A percentile compares a stretch with the other conserved stretches of the same genome.
These are phyloP conservation scores for Nixonia krombeini DNA, from an alignment of 1,140 invertebrate genomes.

Conservation along the genomic window DNA sequence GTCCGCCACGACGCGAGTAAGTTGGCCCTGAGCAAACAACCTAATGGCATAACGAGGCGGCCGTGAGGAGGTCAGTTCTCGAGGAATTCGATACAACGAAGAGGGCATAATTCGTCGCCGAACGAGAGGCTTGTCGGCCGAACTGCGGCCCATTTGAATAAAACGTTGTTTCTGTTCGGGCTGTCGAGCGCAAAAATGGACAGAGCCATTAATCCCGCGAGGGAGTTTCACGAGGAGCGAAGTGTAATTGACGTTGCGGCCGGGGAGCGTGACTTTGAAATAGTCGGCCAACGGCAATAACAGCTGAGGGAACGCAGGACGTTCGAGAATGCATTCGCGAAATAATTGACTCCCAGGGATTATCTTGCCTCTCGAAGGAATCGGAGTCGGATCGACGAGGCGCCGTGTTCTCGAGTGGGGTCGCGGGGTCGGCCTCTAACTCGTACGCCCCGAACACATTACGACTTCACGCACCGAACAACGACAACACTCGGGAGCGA, in stretches of 20 bases:
- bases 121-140: too few species aligned
- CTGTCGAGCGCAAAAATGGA: background rate
- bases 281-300: slow-evolving; percentile 44
- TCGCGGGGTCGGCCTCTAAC: slow-evolving; percentile 21
- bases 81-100: too few species aligned
- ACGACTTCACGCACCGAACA: slow-evolving; percentile 14
- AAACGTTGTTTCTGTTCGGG: slow-evolving; percentile 27
- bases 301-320: slow-evolving; percentile 40
- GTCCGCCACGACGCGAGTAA: too few species aligned
- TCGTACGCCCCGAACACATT: slow-evolving; percentile 9
- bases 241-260: too few species aligned
- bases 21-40: too few species aligned
- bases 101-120: too few species aligned
- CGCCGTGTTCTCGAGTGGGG: slow-evolving; percentile 31
- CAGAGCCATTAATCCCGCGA: slow-evolving; percentile 38
- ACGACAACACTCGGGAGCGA: background rate
- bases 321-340: slow-evolving; percentile 38
- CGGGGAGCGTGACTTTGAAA: slow-evolving; percentile 48
- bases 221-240: slow-evolving; percentile 31
- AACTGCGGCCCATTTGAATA: slow-evolving; percentile 16
- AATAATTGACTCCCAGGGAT: slow-evolving; percentile 43
- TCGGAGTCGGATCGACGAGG: slow-evolving; percentile 42
- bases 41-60: too few species aligned
- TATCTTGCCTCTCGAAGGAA: slow-evolving; percentile 37
- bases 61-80: too few species aligned